A percentile compares a stretch with the other conserved stretches of the same genome.
phyloP scores from a whole-genome alignment of 2,113 vertebrate species.

The Carassius auratus region DNA sequence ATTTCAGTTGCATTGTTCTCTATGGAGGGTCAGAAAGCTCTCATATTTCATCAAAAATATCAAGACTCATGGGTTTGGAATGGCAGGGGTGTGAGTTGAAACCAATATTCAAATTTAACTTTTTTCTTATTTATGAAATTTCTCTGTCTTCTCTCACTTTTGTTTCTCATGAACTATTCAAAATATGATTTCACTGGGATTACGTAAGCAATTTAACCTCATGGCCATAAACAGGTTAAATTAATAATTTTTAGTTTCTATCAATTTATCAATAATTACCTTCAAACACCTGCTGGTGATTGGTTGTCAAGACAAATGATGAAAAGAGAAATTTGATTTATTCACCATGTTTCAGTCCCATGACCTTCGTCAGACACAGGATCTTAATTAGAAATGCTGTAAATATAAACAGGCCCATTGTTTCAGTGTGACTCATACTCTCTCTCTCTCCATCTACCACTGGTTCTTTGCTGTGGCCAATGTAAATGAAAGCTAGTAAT shows the following conservation, averaged over 20 bases:
- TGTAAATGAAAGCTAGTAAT: constrained; percentile 19
- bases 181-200: not conserved
- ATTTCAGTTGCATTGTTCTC: too few species aligned
- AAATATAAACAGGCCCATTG: not conserved
- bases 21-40: too few species aligned
- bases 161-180: not conserved
- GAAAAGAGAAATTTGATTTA: too few species aligned
- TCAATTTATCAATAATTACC: too few species aligned
- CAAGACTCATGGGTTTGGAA: too few species aligned
- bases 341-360: not conserved
- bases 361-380: too few species aligned
- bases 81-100: too few species aligned
- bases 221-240: not conserved
- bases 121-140: not conserved
- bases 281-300: too few species aligned
- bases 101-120: too few species aligned
- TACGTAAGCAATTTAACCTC: not conserved
- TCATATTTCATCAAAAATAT: too few species aligned
- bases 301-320: too few species aligned
- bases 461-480: not conserved
- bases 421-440: not conserved
- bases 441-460: not conserved
- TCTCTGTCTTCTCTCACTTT: not conserved
- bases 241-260: constrained; percentile 1
- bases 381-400: not conserved